A percentile compares a stretch with the other conserved stretches of the same genome.
Evolutionary conservation across 2,888 invertebrate species (phyloP).

Genomic region (Deroplatys truncata): DNA sequence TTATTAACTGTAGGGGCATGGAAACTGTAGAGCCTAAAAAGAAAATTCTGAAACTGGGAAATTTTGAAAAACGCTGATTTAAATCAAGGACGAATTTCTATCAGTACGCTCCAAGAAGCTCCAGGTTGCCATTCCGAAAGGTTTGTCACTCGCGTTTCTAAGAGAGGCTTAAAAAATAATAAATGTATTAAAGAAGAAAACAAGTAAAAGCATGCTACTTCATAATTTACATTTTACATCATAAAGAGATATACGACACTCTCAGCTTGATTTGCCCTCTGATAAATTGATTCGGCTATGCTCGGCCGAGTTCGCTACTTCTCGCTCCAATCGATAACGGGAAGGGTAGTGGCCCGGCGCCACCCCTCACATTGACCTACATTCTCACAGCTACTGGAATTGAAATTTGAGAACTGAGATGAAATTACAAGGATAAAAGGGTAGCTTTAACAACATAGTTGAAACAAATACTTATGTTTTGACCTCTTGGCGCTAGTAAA

Average conservation of each 20-base stretch:
- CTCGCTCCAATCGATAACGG: background rate
- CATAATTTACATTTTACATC: background rate
- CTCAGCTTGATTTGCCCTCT: background rate
- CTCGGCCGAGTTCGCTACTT: background rate
- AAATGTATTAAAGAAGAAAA: background rate
- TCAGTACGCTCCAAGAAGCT: too few relatives aligned
- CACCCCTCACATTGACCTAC: background rate
- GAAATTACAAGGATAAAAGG: background rate
- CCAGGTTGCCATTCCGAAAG: too few relatives aligned
- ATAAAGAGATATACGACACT: background rate
- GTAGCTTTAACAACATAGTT: background rate
- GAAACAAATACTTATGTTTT: background rate
- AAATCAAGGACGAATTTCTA: too few relatives aligned
- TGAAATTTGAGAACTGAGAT: background rate
- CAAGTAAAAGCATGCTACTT: background rate
- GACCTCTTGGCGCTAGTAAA: background rate
- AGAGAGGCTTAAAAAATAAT: background rate
- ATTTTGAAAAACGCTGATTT: too few relatives aligned
- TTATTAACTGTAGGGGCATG: too few relatives aligned
- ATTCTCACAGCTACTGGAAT: background rate
- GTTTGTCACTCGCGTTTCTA: background rate
- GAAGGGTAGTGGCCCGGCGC: background rate
- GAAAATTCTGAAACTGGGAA: too few relatives aligned
- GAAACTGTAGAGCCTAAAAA: too few relatives aligned
- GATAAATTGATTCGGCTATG: background rate